Conservation (phyloP, 2,113 vertebrate species). For the Mus spicilegus region DNA sequence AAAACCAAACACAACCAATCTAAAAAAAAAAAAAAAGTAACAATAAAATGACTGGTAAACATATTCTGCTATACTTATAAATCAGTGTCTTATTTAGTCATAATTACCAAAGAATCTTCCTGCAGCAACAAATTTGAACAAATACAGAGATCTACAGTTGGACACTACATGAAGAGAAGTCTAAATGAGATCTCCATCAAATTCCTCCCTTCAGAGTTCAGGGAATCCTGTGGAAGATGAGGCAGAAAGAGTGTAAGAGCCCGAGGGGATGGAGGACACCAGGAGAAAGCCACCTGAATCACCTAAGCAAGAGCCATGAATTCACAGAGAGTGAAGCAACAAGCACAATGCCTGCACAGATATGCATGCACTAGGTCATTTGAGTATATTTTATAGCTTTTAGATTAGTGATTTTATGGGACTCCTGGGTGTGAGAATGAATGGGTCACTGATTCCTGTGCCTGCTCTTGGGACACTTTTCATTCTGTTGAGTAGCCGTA, state of each 20-base stretch:
- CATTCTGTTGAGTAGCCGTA: background rate
- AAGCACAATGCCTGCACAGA: background rate
- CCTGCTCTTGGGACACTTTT: background rate
- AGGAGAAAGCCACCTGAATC: background rate
- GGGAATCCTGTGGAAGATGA: background rate
- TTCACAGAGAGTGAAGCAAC: background rate
- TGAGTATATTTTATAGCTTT: background rate
- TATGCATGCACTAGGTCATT: background rate
- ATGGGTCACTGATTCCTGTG: background rate
- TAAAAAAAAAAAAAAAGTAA: no score
- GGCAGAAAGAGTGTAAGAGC: background rate
- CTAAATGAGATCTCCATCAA: background rate
- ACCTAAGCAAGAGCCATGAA: background rate
- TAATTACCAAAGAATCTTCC: background rate
- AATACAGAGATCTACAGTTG: background rate
- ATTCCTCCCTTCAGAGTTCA: background rate
- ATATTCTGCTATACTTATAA: background rate
- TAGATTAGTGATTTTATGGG: background rate
- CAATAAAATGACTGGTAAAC: background rate
- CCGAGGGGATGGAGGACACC: background rate
- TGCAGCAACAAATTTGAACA: background rate
- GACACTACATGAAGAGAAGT: background rate
- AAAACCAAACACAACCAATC: background rate
- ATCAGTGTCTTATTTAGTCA: background rate
- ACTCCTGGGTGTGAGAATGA: background rate